Evolutionary conservation across 2,113 vertebrate genomes (phyloP).

Genomic region (Larimichthys polyactis): DNA sequence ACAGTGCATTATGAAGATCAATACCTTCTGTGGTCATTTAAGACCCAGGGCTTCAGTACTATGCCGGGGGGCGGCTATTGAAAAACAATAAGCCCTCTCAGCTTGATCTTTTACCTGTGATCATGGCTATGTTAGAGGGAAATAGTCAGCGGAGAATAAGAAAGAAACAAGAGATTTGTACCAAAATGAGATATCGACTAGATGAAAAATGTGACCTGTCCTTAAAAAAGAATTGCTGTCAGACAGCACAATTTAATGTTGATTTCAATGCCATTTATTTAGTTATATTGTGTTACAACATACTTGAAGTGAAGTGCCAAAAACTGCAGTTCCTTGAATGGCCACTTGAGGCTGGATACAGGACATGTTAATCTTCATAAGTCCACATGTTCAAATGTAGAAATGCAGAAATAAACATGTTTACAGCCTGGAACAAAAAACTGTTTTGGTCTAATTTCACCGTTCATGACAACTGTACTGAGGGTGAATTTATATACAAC

Average conservation of each 20-base stretch:
- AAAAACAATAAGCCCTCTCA: constrained; percentile 75
- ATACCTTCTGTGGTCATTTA: constrained; percentile 75
- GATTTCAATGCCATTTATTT: not conserved
- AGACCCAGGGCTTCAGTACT: constrained; percentile 68
- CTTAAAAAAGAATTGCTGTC: constrained; percentile 24
- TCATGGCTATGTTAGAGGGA: constrained; percentile 50
- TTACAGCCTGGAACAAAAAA: no score
- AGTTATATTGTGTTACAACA: no score
- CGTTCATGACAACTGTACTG: no score
- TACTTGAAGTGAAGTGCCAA: no score
- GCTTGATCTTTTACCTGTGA: constrained; percentile 73
- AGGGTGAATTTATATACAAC: no score
- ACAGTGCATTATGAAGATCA: constrained; percentile 76
- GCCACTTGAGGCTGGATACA: no score
- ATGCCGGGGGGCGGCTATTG: constrained; percentile 68
- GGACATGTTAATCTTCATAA: no score
- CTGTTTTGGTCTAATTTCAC: no score
- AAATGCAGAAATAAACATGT: no score
- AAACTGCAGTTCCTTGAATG: no score
- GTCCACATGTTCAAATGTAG: no score
- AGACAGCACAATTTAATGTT: constrained; percentile 10
- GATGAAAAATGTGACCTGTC: constrained; percentile 32
- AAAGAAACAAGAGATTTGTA: constrained; percentile 39
- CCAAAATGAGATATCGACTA: constrained; percentile 63
- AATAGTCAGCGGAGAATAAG: constrained; percentile 45